Evolutionary conservation across 2,888 invertebrate species (phyloP).

Genomic region (Ernsta delagoae): DNA sequence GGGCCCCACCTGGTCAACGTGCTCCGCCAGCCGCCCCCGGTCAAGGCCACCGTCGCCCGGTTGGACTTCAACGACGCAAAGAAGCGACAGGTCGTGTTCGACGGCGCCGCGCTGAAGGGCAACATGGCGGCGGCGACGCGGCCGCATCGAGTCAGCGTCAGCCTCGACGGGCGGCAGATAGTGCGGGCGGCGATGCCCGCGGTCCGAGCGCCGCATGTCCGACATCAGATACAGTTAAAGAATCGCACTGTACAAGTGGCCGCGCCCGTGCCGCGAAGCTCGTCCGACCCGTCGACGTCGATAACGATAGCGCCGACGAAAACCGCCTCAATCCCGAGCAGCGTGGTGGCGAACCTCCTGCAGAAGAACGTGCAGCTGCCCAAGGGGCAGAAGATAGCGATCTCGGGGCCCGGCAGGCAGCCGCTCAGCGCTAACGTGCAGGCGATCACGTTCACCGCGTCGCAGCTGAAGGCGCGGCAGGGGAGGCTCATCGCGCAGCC

Average conservation of each 20-base stretch:
- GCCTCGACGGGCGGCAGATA: conserved; percentile 64
- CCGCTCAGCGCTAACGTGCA: conserved; percentile 64
- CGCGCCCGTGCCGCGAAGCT: conserved; percentile 43
- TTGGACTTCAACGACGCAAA: conserved; percentile 60
- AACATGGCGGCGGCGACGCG: conserved; percentile 47
- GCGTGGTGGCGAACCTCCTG: conserved; percentile 62
- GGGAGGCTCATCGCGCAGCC: conserved; percentile 60
- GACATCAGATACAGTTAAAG: conserved; percentile 66
- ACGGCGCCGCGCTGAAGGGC: conserved; percentile 51
- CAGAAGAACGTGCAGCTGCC: conserved; percentile 64
- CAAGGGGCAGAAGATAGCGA: conserved; percentile 65
- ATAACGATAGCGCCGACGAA: conserved; percentile 56
- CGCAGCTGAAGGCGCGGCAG: conserved; percentile 66
- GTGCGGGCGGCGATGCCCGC: conserved; percentile 55
- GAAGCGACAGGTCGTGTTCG: conserved; percentile 57
- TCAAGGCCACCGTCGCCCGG: conserved; percentile 57
- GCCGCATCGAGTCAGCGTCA: conserved; percentile 57
- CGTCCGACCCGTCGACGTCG: conserved; percentile 52
- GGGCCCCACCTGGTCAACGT: conserved; percentile 73
- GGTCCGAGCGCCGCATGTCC: conserved; percentile 53
- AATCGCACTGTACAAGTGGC: conserved; percentile 58
- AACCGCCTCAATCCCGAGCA: conserved; percentile 58
- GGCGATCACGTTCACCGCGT: conserved; percentile 65
- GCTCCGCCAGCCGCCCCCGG: conserved; percentile 66
- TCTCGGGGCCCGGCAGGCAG: conserved; percentile 57